A percentile compares a stretch with the other conserved stretches of the same genome.
Evolutionary conservation across 2,113 vertebrate species (phyloP).

Genomic region (Lethenteron reissneri): DNA sequence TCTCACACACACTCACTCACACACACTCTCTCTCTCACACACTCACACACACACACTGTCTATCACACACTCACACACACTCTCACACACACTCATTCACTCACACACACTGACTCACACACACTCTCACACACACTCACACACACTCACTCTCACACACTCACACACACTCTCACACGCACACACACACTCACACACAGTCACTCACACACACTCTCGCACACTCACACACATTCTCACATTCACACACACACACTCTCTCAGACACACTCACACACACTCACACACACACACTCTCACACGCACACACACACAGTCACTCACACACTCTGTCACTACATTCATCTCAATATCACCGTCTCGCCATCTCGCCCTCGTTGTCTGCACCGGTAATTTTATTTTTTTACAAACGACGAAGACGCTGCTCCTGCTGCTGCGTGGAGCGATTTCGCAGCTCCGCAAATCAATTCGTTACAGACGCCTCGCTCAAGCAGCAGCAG

Average conservation of each 20-base stretch:
- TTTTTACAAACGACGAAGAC: too few species aligned
- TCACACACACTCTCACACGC: neutral
- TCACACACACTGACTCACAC: neutral
- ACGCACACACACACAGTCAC: too few species aligned
- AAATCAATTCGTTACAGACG: too few species aligned
- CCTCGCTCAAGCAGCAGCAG: too few species aligned
- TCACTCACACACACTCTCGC: neutral
- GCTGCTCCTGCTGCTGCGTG: too few species aligned
- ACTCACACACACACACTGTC: neutral
- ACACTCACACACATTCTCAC: neutral
- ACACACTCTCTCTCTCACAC: neutral
- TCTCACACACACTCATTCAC: neutral
- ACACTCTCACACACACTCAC: neutral
- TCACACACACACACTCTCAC: too few species aligned
- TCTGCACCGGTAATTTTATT: too few species aligned
- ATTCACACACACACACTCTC: neutral
- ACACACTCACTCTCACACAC: neutral
- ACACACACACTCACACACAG: neutral
- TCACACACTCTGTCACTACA: too few species aligned
- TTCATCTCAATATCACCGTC: too few species aligned
- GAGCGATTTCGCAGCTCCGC: too few species aligned
- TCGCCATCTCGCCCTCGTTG: too few species aligned
- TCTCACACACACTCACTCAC: neutral
- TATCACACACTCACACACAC: neutral
- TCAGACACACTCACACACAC: neutral